phyloP scores from a whole-genome alignment of 1,140 invertebrate genomes.

The Drosophila littoralis region DNA sequence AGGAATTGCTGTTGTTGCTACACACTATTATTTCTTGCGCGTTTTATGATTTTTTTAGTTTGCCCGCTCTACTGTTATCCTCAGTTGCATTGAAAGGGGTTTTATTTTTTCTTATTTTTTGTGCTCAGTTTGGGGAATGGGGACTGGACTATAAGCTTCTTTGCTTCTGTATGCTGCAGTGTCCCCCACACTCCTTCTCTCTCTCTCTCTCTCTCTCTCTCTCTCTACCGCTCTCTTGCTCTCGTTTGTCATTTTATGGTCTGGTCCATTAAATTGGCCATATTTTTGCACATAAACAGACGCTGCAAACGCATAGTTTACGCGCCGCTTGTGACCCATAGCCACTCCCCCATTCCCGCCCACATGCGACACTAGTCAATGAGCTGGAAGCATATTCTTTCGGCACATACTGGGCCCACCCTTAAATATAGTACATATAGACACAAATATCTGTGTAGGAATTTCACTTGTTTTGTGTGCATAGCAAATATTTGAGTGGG shows the following conservation, averaged over 20 bases:
- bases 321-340: constrained; percentile 13
- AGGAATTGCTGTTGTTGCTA: constrained; percentile 23
- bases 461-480: neutral
- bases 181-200: neutral
- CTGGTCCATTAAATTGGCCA: constrained; percentile 58
- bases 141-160: constrained; percentile 26
- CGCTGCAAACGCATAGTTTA: constrained; percentile 39
- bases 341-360: neutral
- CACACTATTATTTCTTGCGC: constrained; percentile 17
- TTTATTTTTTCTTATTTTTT: constrained; percentile 10
- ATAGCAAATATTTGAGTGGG: neutral
- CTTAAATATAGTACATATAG: constrained; percentile 12
- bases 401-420: constrained; percentile 14
- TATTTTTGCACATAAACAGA: constrained; percentile 55
- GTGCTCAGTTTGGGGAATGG: neutral
- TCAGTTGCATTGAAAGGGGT: constrained; percentile 34
- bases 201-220: neutral
- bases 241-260: constrained; percentile 35
- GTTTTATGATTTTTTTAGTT: constrained; percentile 26
- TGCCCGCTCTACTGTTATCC: neutral
- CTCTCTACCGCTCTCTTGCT: neutral
- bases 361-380: constrained; percentile 39
- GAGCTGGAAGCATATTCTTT: constrained; percentile 53
- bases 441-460: neutral
- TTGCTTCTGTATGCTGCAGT: neutral